Evolutionary conservation across 1,140 invertebrate genomes (phyloP).

Genomic region (Dufourea novaeangliae): DNA sequence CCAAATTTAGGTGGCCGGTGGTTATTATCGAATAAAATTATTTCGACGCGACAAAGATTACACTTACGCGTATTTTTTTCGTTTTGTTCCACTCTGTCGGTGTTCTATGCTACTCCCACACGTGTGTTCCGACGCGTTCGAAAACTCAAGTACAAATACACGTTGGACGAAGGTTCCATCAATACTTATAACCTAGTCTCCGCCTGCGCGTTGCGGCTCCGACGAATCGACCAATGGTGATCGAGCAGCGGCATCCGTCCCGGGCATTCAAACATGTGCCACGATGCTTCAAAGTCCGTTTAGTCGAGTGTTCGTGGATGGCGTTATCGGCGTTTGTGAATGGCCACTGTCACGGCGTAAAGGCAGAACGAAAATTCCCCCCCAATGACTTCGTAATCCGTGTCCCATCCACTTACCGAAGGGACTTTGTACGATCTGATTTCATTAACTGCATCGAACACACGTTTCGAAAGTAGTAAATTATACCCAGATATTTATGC

Average conservation of each 20-base stretch:
- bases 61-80: slow-evolving; percentile 33
- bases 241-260: background rate
- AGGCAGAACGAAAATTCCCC: background rate
- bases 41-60: background rate
- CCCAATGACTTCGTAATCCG: background rate
- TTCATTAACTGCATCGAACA: too few relatives aligned
- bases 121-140: background rate
- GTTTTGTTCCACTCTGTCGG: background rate
- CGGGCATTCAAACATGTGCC: background rate
- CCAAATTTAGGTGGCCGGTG: background rate
- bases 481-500: background rate
- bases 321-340: background rate
- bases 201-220: slow-evolving; percentile 47
- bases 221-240: slow-evolving; percentile 57
- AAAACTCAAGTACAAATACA: slow-evolving; percentile 29
- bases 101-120: background rate
- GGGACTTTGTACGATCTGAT: slow-evolving; percentile 3
- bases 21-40: background rate
- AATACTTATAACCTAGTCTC: slow-evolving; percentile 52
- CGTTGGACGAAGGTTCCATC: background rate
- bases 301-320: background rate
- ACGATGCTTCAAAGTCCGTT: slow-evolving; percentile 41
- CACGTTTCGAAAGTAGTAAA: background rate
- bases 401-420: too few relatives aligned
- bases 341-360: background rate